These are phyloP conservation scores for Eupithecia pulchellata DNA, from an alignment of 2,888 invertebrate species.

Conservation along the genomic window DNA sequence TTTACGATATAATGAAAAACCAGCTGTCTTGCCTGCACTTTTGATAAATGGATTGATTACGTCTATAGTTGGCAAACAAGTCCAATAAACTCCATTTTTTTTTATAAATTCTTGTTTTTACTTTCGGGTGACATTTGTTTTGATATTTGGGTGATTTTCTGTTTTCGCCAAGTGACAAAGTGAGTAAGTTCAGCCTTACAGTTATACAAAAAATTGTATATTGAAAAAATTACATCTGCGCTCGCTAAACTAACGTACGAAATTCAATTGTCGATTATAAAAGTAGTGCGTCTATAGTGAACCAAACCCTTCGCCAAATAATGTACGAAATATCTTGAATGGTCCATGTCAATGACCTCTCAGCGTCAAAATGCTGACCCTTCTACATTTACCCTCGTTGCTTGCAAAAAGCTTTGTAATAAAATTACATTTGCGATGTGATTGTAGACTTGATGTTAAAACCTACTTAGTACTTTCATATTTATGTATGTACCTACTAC, in stretches of 20 bases:
- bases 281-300: conserved; percentile 5
- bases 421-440: conserved; percentile 16
- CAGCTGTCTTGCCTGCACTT: background rate
- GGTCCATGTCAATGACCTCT: conserved; percentile 50
- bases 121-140: background rate
- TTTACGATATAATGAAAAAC: background rate
- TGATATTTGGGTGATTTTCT: background rate
- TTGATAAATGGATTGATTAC: background rate
- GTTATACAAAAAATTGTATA: no score
- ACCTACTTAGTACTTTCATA: background rate
- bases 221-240: background rate
- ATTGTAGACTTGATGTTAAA: background rate
- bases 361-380: conserved; percentile 50
- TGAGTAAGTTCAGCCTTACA: background rate
- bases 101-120: background rate
- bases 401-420: conserved; percentile 35
- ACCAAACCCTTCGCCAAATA: conserved; percentile 35
- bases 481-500: background rate
- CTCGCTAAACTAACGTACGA: background rate
- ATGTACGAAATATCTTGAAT: conserved; percentile 37
- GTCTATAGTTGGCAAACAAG: background rate
- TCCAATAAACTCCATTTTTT: background rate
- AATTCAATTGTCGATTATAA: conserved; percentile 3
- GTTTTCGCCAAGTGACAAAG: background rate
- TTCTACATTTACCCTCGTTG: conserved; percentile 42